Base-by-base conservation (phyloP, 1,140 invertebrate species). In the Conopomorpha cramerella region DNA sequence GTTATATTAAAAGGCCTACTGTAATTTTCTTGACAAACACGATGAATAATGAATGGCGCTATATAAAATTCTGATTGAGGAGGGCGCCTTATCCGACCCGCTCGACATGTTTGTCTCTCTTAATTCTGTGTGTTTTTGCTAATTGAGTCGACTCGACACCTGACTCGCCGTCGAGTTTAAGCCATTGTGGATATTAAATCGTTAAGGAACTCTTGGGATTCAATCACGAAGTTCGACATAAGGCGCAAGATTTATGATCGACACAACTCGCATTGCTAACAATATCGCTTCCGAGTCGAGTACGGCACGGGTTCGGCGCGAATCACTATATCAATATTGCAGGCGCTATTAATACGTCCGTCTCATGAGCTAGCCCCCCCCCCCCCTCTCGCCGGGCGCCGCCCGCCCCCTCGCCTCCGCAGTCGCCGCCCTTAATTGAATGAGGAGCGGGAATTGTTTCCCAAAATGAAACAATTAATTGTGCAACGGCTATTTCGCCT, bases 401-500 rank as follows among this genome's bases (percentile, higher is more conserved):
- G 33, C 40, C 44, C 19, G 46, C 35, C 27, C 51, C 48, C 45
- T 59, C 48, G 52, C 34, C 54, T 56, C 54, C 57, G 50, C 59
- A 53, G 52, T 66, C 67, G 65, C 67, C 67, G 67, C 67, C 71
- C 70, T 72, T 74, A 74, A 74, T 74, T 74, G 70, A 74, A 74
- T 74, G 70, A 74, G 70, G 67, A 74, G 70, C 65, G 70, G 67
- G 67, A 74, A 74, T 72, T 76, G 71, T 76, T 76, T 76, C 67
- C 67, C 71, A 72, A 76, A 76, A 72, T 76, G 70, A 74, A 74
- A 74, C 71, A 76, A 76, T 76, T 76, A 76, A 76, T 76, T 76
- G 71, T 76, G 71, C 71, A 72, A 72, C 71, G 71, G 71, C 67
- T 76, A 76, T 76, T 72, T 62, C 67, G 71, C 71, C 71, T 76